Evolutionary conservation across 2,113 vertebrate genomes (phyloP), one percentile per base, ranked within the genome.

Genomic region (Atlantisia rogersi): DNA sequence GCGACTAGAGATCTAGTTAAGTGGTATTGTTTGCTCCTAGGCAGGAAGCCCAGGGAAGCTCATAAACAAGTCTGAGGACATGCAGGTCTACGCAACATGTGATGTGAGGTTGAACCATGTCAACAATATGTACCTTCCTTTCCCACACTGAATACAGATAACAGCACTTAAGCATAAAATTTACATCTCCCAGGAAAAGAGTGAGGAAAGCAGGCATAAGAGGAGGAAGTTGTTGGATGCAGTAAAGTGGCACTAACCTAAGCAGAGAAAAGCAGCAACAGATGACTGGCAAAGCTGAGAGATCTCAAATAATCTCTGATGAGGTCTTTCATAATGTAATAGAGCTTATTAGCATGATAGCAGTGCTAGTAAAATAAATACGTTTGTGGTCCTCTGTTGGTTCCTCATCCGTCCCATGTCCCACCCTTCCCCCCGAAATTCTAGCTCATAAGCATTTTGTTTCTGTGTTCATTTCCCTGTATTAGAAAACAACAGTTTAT

Each of bases 11-110:
- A 81, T 86, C 63, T 74, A 32, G 80, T 70, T 31, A 64, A 89
- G 83, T 44, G 81, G 88, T 63, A 91, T 75, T 91, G 91, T 92
- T 86, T 95, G 86, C 71, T 96, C 68, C 82, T 11, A 89, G 94
- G 96, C 93, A 95, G 77, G 89, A 84, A 84, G 91, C 93, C 94
- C 39, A 1, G 81, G 83, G 77, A 81, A 84, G 81, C 89, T 94
- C 89, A 94, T 73, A 86, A 92, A 65, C 22, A 85, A 78, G 60
- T 13, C 83, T 7, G 3, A 81, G 86, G 76, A 83, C 0, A 0
- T 7, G 42, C 8, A 39, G 82, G 82, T 67, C 82, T 65, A 7
- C n/a, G 13, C 64, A 71, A 18, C 32, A 25, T 3, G 16, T 17
- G 5, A 52, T 2, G 37, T 16, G 58, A 62, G 56, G 85, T 6